phyloP scores from a whole-genome alignment of 1,140 invertebrate genomes.

The Drosophila pachea region DNA sequence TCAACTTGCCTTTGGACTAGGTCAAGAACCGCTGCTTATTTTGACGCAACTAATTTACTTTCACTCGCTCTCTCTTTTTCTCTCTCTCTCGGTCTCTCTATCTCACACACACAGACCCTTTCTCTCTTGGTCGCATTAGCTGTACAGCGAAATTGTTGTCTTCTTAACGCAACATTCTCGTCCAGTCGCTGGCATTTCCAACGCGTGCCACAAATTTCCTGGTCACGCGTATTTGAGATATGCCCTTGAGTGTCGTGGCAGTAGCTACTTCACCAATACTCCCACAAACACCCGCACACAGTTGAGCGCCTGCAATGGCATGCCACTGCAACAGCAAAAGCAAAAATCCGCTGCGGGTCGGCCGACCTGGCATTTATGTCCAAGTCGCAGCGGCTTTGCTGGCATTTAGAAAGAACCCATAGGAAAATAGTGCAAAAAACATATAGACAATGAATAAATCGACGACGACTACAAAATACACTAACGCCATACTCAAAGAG shows the following conservation, averaged over 20 bases:
- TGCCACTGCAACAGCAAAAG: conserved; percentile 46
- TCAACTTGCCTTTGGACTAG: conserved; percentile 15
- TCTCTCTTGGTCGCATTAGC: too few relatives aligned
- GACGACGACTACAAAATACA: conserved; percentile 2
- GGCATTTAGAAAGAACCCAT: conserved; percentile 51
- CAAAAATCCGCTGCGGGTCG: conserved; percentile 32
- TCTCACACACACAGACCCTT: too few relatives aligned
- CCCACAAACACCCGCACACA: not conserved
- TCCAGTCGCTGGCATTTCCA: conserved; percentile 29
- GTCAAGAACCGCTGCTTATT: conserved; percentile 18
- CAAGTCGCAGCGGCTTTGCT: conserved; percentile 47
- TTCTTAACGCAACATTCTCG: conserved; percentile 4
- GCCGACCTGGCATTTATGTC: conserved; percentile 14
- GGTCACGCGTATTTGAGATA: conserved; percentile 38
- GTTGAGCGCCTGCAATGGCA: conserved; percentile 7
- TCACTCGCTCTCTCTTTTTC: not conserved
- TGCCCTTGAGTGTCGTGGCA: conserved; percentile 43
- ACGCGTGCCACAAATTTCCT: conserved; percentile 48
- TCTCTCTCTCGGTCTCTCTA: not conserved
- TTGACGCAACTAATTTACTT: conserved; percentile 30
- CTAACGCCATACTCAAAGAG: too few relatives aligned
- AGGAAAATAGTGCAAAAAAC: conserved; percentile 11
- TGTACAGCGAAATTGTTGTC: conserved; percentile 12
- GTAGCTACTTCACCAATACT: conserved; percentile 16
- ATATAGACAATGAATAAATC: not conserved